A percentile compares a stretch with the other conserved stretches of the same genome.
Conservation (phyloP, 1,140 invertebrate species). For the Drosophila arawakana region DNA sequence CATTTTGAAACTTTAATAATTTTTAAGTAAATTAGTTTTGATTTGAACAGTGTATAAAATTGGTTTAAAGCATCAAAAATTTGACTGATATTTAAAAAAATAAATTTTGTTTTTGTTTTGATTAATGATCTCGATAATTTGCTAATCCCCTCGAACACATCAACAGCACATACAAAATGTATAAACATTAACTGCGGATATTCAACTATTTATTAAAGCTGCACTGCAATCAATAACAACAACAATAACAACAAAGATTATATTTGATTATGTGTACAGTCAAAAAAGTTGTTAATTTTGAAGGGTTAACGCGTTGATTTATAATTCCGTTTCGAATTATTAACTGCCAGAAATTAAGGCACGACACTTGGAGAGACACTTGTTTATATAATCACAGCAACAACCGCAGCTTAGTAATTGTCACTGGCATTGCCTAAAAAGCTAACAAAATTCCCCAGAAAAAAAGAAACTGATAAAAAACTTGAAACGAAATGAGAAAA, state of each 20-base stretch:
- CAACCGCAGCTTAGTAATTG: slow-evolving; percentile 34
- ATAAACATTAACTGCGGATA: neutral
- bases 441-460: slow-evolving; percentile 31
- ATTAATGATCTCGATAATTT: slow-evolving; percentile 11
- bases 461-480: slow-evolving; percentile 26
- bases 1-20: too few species aligned
- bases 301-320: slow-evolving; percentile 5
- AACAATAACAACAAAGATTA: slow-evolving; percentile 5
- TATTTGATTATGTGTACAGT: neutral
- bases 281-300: slow-evolving; percentile 9
- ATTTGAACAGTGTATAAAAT: too few species aligned
- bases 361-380: slow-evolving; percentile 5
- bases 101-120: neutral
- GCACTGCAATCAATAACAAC: slow-evolving; percentile 11
- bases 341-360: slow-evolving; percentile 16
- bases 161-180: neutral
- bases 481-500: neutral
- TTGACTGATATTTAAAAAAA: too few species aligned
- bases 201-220: neutral
- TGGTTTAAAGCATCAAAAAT: too few species aligned
- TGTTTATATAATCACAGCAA: slow-evolving; percentile 17
- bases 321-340: slow-evolving; percentile 15
- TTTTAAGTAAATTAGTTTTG: too few species aligned
- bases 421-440: slow-evolving; percentile 51
- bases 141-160: neutral